Conservation (phyloP, 2,888 invertebrate genomes). For the Oeneis ivallda region DNA sequence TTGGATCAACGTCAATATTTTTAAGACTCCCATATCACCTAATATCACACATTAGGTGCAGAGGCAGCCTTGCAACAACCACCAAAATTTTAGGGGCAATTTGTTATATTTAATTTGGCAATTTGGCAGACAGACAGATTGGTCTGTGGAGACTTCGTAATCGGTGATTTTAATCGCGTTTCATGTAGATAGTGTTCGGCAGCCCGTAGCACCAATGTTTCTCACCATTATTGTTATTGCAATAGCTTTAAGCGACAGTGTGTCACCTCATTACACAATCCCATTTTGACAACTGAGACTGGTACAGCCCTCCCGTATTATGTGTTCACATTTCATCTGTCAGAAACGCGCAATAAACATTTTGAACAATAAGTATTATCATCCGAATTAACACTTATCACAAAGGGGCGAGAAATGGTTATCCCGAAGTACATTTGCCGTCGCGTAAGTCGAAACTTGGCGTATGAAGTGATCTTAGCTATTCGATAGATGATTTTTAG, state of each 20-base stretch:
- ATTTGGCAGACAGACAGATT: too few species aligned
- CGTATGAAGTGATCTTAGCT: not conserved
- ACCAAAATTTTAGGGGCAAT: too few species aligned
- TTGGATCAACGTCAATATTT: not conserved
- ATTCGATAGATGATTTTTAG: not conserved
- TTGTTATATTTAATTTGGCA: too few species aligned
- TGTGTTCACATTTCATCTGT: constrained; percentile 34
- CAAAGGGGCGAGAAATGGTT: not conserved
- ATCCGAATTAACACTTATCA: constrained; percentile 26
- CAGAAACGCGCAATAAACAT: constrained; percentile 21
- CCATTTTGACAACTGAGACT: constrained; percentile 47
- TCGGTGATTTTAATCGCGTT: too few species aligned
- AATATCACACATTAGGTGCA: not conserved
- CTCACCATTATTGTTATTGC: not conserved
- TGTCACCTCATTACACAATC: constrained; percentile 34
- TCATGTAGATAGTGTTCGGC: too few species aligned
- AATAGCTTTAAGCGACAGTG: constrained; percentile 30
- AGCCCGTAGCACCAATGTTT: not conserved
- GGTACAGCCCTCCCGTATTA: constrained; percentile 51
- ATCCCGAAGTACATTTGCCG: not conserved
- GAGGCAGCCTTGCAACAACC: too few species aligned
- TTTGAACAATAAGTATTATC: constrained; percentile 18
- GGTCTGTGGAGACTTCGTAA: not conserved
- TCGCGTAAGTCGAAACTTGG: not conserved
- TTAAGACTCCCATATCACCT: not conserved